These are phyloP conservation scores for Acleris literana DNA, from an alignment of 2,888 invertebrate genomes.

Conservation along the genomic window DNA sequence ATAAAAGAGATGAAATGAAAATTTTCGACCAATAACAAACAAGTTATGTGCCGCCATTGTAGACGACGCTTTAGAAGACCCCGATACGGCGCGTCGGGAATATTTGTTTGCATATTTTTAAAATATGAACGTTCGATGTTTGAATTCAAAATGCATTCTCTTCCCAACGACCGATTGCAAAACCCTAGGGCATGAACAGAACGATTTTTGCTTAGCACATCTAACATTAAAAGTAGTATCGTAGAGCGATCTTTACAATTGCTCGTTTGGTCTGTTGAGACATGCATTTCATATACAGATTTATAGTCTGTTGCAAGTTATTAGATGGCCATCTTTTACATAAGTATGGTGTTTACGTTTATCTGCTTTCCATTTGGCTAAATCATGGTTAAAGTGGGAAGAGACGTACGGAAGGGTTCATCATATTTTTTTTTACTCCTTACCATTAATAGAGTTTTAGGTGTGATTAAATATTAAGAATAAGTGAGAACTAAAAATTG, in stretches of 20 bases:
- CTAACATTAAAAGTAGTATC: not conserved
- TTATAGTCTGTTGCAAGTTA: not conserved
- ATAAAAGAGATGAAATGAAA: too few relatives aligned
- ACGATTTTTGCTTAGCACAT: constrained; percentile 1
- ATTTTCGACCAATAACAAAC: too few relatives aligned
- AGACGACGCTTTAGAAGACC: not conserved
- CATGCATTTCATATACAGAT: not conserved
- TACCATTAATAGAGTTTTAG: too few relatives aligned
- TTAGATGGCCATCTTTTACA: not conserved
- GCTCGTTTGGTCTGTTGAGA: not conserved
- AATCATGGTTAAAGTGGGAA: too few relatives aligned
- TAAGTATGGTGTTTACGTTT: not conserved
- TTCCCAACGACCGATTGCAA: constrained; percentile 9
- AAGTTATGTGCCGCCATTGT: not conserved
- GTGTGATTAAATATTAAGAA: too few relatives aligned
- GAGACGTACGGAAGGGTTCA: too few relatives aligned
- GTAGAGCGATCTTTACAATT: not conserved
- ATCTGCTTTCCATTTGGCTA: too few relatives aligned
- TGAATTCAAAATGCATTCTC: constrained; percentile 28
- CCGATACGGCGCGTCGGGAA: constrained; percentile 16
- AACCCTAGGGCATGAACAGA: constrained; percentile 6
- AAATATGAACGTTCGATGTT: constrained; percentile 30
- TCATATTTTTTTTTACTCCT: too few relatives aligned
- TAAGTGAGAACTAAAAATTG: too few relatives aligned
- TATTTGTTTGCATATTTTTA: constrained; percentile 34